These are phyloP conservation scores for Caenorhabditis sp. DNA, from an alignment of 2,888 invertebrate species.

Conservation along the genomic window DNA sequence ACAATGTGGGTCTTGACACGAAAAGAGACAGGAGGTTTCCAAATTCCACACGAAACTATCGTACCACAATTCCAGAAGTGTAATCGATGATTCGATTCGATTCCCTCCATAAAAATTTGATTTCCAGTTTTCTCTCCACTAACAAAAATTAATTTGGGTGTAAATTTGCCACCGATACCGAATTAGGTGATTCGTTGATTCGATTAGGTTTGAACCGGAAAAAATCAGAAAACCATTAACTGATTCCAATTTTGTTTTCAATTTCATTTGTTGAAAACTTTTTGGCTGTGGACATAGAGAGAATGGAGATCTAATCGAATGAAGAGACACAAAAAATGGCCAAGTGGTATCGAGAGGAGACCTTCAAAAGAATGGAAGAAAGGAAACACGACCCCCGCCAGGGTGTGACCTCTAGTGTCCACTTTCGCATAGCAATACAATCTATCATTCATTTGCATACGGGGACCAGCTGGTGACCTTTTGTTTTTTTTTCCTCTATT, in stretches of 20 bases:
- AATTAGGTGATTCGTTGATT: conserved; percentile 49
- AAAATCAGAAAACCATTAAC: conserved; percentile 41
- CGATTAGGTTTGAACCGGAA: conserved; percentile 61
- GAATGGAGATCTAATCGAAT: too few relatives aligned
- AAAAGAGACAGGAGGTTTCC: neutral
- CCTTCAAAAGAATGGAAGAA: conserved; percentile 13
- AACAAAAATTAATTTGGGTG: conserved; percentile 32
- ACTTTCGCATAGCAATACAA: conserved; percentile 19
- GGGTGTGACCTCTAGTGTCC: conserved; percentile 36
- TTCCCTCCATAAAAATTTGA: neutral
- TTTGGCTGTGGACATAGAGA: neutral
- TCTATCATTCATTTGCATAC: conserved; percentile 32
- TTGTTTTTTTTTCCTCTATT: conserved; percentile 32
- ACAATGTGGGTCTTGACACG: conserved; percentile 14
- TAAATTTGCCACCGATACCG: conserved; percentile 37
- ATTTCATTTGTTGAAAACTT: neutral
- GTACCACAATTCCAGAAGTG: neutral
- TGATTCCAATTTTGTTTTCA: conserved; percentile 16
- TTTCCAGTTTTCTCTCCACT: conserved; percentile 10
- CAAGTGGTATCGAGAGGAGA: neutral
- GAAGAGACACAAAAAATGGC: conserved; percentile 9
- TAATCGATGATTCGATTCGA: conserved; percentile 10
- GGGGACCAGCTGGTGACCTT: conserved; percentile 44
- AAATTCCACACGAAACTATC: neutral
- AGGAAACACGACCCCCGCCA: conserved; percentile 12